Evolutionary conservation across 2,888 invertebrate genomes (phyloP), one percentile per base, ranked within the genome.

Genomic region (Limnephilus marmoratus): DNA sequence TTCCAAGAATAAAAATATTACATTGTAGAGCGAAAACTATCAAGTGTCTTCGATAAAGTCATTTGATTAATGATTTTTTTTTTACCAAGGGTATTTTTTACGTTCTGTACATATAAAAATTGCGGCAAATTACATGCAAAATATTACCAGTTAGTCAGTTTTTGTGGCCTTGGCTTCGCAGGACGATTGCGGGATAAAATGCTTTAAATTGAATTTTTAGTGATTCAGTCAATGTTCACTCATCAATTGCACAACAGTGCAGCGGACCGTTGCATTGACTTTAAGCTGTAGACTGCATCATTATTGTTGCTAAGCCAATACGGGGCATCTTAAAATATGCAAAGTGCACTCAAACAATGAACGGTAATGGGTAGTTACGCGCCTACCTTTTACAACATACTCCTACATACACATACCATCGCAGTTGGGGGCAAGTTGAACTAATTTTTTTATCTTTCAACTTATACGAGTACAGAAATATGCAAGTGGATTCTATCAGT

Each of bases 311-410:
- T 49, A 45, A 29, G 86, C 45, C 41, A 45, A 29, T 29, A 24
- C n/a, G n/a, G n/a, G n/a, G 86, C 29, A 86, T 86, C 86, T 86
- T 86, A 86, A 86, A 49, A 68, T 68, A 68, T 45, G 41, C 29
- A 86, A 86, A 86, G 86, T 15, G 45, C 41, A 49, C 45, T 45
- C 29, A 85, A 34, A 41, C 34, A 41, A 37, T 45, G 41, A 83
- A 83, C 24, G 37, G 37, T 37, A 29, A 37, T 18, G 13, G 24
- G 34, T 37, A n/a, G 24, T 7, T 83, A 37, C 41, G 83, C 83
- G 37, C 83, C 83, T 83, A 83, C 83, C 37, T 41, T 24, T 34
- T 68, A n/a, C 68, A n/a, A 9, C 24, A 68, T 24, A 24, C 24
- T 68, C 68, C 9, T 68, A 68, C 68, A 18, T 68, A 68, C 68